Conservation (phyloP, 2,113 vertebrate species). For the Euleptes europaea region DNA sequence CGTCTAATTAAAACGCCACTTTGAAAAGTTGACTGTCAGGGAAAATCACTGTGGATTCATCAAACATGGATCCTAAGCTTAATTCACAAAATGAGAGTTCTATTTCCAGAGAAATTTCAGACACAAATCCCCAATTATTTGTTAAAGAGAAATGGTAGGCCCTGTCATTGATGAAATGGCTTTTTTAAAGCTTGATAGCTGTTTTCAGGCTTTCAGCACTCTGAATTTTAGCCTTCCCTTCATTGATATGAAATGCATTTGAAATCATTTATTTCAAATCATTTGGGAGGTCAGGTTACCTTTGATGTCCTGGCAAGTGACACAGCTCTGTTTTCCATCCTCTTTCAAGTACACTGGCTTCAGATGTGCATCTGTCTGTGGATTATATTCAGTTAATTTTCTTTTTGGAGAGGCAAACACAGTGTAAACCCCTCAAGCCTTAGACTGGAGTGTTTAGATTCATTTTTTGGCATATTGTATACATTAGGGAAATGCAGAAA, state of each 20-base stretch:
- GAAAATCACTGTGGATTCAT: slow-evolving; percentile 12
- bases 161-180: slow-evolving; percentile 28
- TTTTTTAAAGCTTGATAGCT: slow-evolving; percentile 16
- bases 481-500: neutral
- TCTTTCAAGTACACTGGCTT: slow-evolving; percentile 41
- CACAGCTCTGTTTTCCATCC: slow-evolving; percentile 25
- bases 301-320: slow-evolving; percentile 10
- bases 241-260: slow-evolving; percentile 33
- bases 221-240: slow-evolving; percentile 37
- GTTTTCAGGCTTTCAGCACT: slow-evolving; percentile 39
- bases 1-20: neutral
- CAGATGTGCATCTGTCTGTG: slow-evolving; percentile 23
- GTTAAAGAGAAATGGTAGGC: slow-evolving; percentile 31
- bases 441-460: neutral
- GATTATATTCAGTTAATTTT: slow-evolving; percentile 27
- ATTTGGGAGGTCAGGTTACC: slow-evolving; percentile 17
- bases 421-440: neutral
- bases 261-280: slow-evolving; percentile 42
- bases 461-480: neutral
- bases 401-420: neutral
- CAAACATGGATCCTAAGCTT: neutral
- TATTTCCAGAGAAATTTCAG: neutral
- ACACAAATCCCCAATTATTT: neutral
- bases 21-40: slow-evolving; percentile 22
- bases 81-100: neutral